Base-by-base conservation (phyloP, 2,888 invertebrate genomes). In the Cephus nigrinus region DNA sequence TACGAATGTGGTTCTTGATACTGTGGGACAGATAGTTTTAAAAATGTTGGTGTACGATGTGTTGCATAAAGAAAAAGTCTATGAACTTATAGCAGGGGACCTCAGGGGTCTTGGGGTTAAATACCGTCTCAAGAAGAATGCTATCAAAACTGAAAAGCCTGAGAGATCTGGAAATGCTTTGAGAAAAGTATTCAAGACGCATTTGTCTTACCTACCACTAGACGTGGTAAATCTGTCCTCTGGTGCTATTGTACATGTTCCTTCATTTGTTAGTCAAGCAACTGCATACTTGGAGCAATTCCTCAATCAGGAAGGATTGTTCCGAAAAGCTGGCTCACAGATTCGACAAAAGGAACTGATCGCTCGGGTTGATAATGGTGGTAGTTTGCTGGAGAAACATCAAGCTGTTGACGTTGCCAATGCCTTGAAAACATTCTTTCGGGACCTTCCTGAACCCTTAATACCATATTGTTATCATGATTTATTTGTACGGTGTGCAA, bases 321-420 rank as follows among this genome's bases (percentile, higher is more conserved):
- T 98, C 90, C 93, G 98, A 11, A 98, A 97, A 92, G 97, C 97
- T 74, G 98, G 98, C 23, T 97, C 97, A 1, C 94, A 96, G 85
- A 93, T 94, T 68, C 93, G 97, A 80, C 97, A 97, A 91, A 96
- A 95, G 88, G 97, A 97, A 91, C 94, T 98, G 33, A 95, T 95
- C 92, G 96, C 96, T 90, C 88, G 91, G 79, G 80, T 97, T 79
- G 97, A 97, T 88, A 94, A 93, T 73, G 96, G 96, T 11, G 94
- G 94, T 75, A 93, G 93, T 76, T 93, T 97, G 75, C 94, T 94
- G 30, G 94, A 94, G 75, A 94, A 94, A 4, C 95, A 96, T 89
- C 95, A 96, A 87, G 96, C 96, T 1, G 95, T 97, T 84, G 98
- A 98, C 92, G 95, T 97, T 30, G 97, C 97, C 1, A 96, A 95